Conservation (phyloP, 2,797 vertebrate species). For the Onychomys arenicola region DNA sequence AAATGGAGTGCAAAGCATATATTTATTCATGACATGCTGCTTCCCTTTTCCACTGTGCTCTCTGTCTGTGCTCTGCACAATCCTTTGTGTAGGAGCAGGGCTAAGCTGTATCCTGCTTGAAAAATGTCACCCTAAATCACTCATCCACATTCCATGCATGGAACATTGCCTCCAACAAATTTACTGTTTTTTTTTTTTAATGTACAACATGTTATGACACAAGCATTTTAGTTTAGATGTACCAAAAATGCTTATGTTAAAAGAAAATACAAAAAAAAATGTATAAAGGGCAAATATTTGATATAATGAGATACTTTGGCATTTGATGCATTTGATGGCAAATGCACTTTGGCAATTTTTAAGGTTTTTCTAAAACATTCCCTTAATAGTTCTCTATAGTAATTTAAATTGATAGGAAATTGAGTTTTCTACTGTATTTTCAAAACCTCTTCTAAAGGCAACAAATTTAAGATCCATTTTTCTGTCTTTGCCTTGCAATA, state of each 20-base stretch:
- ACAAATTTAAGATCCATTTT: slow-evolving; percentile 60
- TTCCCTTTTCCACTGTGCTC: slow-evolving; percentile 87
- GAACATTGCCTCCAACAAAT: slow-evolving; percentile 59
- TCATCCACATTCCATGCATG: slow-evolving; percentile 79
- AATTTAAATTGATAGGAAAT: slow-evolving; percentile 78
- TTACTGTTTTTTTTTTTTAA: slow-evolving; percentile 67
- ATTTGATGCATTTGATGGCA: slow-evolving; percentile 71
- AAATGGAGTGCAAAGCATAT: slow-evolving; percentile 62
- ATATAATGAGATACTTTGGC: slow-evolving; percentile 76
- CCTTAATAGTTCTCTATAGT: slow-evolving; percentile 75
- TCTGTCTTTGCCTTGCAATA: slow-evolving; percentile 68
- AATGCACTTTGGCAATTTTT: slow-evolving; percentile 73
- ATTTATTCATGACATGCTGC: slow-evolving; percentile 48
- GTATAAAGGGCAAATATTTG: slow-evolving; percentile 74
- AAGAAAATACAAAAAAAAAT: slow-evolving; percentile 80
- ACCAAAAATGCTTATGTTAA: slow-evolving; percentile 82
- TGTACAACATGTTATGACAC: slow-evolving; percentile 64
- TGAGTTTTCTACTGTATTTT: too few relatives aligned
- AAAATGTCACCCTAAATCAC: slow-evolving; percentile 80
- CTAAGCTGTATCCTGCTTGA: not conserved
- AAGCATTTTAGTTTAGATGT: slow-evolving; percentile 67
- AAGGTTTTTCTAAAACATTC: slow-evolving; percentile 75
- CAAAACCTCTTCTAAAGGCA: slow-evolving; percentile 54
- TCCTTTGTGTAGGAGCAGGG: slow-evolving; percentile 85
- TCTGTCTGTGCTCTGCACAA: slow-evolving; percentile 89